Percentiles rank a stretch among this genome's conserved stretches.
Conservation (phyloP, 2,888 invertebrate genomes). For the Lissocephala sabroskyi region DNA sequence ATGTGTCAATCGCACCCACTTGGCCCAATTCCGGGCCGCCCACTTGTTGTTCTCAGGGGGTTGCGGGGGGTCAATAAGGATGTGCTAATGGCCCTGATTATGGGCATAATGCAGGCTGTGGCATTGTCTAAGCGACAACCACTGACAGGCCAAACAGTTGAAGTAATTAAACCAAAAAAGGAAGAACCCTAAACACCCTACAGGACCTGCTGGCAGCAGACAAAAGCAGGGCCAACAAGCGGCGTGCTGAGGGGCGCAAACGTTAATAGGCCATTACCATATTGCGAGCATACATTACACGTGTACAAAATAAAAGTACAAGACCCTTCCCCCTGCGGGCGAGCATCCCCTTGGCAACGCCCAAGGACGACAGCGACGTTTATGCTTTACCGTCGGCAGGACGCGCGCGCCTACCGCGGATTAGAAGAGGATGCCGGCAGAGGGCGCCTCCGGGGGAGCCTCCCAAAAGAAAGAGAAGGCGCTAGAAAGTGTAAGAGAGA, state of each 20-base stretch:
- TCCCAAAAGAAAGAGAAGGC: too few species aligned
- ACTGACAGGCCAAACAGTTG: constrained; percentile 1
- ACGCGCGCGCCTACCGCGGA: too few species aligned
- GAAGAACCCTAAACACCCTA: too few species aligned
- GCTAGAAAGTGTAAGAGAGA: neutral
- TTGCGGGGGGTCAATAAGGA: too few species aligned
- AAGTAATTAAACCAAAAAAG: constrained; percentile 1
- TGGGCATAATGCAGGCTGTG: too few species aligned
- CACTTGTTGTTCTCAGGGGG: too few species aligned
- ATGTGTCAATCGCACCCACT: too few species aligned
- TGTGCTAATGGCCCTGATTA: too few species aligned
- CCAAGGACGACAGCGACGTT: constrained; percentile 25
- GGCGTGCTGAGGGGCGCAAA: too few species aligned
- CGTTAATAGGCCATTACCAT: constrained; percentile 32
- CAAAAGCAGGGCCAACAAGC: constrained; percentile 3
- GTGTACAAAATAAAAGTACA: neutral
- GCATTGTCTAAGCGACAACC: too few species aligned
- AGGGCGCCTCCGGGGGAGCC: neutral
- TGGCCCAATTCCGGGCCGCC: too few species aligned
- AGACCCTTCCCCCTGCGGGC: neutral
- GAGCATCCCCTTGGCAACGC: constrained; percentile 18
- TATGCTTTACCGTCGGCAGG: too few species aligned
- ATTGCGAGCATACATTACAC: constrained; percentile 11
- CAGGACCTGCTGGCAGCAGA: neutral
- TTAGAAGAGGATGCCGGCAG: neutral